phyloP scores from a whole-genome alignment of 2,797 vertebrate genomes.

The Xenops minutus region DNA sequence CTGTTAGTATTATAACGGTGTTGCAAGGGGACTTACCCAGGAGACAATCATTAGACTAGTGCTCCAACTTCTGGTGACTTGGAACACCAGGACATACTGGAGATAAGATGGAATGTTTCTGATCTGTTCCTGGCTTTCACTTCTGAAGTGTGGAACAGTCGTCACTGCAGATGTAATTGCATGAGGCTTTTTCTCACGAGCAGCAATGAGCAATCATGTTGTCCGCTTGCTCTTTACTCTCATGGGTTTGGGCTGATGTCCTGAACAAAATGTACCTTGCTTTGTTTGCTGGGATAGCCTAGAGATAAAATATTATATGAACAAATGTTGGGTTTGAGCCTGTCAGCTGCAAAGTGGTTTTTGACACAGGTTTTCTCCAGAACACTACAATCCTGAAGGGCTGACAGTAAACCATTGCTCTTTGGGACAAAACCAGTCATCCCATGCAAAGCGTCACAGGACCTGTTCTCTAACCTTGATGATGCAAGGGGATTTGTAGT shows the following conservation, averaged over 20 bases:
- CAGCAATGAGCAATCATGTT: not conserved
- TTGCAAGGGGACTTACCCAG: not conserved
- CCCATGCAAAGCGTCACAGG: not conserved
- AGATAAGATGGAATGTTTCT: not conserved
- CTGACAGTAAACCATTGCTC: not conserved
- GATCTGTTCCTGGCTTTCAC: not conserved
- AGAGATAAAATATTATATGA: not conserved
- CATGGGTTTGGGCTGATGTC: not conserved
- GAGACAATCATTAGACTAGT: not conserved
- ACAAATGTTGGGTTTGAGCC: not conserved
- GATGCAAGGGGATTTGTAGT: not conserved
- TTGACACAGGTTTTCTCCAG: not conserved
- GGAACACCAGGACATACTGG: not conserved
- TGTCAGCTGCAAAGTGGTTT: not conserved
- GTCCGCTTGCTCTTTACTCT: not conserved
- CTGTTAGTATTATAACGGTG: not conserved
- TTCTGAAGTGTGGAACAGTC: not conserved
- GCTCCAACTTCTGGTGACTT: not conserved
- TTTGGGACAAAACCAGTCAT: not conserved
- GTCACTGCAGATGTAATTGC: not conserved
- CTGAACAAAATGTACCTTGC: not conserved
- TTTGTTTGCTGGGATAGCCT: not conserved
- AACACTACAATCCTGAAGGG: not conserved
- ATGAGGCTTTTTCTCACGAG: not conserved
- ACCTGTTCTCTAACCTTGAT: not conserved